Percentiles rank a stretch among this genome's conserved stretches.
Conservation (phyloP, 2,888 invertebrate species). For the Oscheius sp. region DNA sequence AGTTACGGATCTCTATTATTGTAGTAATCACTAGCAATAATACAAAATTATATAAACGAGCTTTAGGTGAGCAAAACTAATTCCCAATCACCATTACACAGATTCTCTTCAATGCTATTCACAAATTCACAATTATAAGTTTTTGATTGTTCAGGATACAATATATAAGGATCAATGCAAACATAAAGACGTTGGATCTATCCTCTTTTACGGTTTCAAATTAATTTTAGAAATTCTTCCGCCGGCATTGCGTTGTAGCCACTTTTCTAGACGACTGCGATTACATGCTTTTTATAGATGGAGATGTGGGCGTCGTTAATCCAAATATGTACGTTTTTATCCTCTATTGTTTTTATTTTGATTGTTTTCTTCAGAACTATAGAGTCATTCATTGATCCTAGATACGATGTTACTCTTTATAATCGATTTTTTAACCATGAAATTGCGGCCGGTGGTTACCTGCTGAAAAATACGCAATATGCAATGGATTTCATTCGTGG, state of each 20-base stretch:
- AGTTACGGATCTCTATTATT: neutral
- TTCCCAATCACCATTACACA: no score
- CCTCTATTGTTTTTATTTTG: neutral
- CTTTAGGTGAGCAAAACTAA: no score
- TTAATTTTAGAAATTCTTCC: neutral
- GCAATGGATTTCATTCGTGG: neutral
- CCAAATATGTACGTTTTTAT: conserved; percentile 23
- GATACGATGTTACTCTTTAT: neutral
- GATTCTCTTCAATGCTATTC: neutral
- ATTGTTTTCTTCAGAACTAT: neutral
- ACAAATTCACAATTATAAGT: neutral
- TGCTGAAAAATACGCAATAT: neutral
- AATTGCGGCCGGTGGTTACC: neutral
- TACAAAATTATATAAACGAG: neutral
- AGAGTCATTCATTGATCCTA: neutral
- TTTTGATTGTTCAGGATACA: neutral
- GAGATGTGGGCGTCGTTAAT: neutral
- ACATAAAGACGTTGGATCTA: neutral
- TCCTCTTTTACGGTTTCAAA: neutral
- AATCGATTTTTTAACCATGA: neutral
- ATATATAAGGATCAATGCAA: neutral
- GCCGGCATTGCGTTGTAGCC: neutral
- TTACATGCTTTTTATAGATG: neutral
- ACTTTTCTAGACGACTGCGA: neutral
- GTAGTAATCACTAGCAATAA: neutral